Evolutionary conservation across 2,113 vertebrate genomes (phyloP).

Genomic region (Urocynchramus pylzowi): DNA sequence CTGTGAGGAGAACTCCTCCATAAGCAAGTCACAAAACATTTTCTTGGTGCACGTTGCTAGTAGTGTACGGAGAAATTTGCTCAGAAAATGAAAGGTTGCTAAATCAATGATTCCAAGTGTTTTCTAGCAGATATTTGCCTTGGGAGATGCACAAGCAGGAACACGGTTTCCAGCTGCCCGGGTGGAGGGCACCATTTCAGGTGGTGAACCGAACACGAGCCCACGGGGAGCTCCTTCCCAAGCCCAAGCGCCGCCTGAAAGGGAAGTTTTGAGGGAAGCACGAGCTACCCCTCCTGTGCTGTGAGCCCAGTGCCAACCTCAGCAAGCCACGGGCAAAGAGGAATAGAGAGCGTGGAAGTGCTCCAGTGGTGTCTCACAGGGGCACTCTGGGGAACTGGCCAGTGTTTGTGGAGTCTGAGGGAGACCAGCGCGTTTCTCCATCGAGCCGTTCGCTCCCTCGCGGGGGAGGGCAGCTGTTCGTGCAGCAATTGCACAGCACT

Average conservation of each 20-base stretch:
- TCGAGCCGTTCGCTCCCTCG: neutral
- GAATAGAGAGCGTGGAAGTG: neutral
- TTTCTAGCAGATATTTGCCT: neutral
- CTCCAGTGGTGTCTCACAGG: neutral
- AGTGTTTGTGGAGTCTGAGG: neutral
- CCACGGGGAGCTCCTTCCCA: neutral
- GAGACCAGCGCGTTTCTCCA: neutral
- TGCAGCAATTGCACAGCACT: neutral
- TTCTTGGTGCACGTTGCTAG: neutral
- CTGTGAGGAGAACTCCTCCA: neutral
- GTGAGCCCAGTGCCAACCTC: neutral
- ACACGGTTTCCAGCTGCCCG: neutral
- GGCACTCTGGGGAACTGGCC: neutral
- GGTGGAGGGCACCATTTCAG: neutral
- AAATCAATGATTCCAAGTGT: neutral
- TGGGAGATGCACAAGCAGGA: neutral
- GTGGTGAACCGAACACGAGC: fast-evolving
- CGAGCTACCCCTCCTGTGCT: neutral
- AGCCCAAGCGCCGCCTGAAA: fast-evolving
- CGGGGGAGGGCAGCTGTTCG: neutral
- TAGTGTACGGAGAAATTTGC: neutral
- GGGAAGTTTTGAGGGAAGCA: neutral
- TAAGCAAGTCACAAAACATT: neutral
- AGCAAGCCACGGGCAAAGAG: neutral
- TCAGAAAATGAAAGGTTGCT: conserved; percentile 3